A percentile compares a stretch with the other conserved stretches of the same genome.
Evolutionary conservation across 2,888 invertebrate species (phyloP).

Genomic region (Conomelus anceps): DNA sequence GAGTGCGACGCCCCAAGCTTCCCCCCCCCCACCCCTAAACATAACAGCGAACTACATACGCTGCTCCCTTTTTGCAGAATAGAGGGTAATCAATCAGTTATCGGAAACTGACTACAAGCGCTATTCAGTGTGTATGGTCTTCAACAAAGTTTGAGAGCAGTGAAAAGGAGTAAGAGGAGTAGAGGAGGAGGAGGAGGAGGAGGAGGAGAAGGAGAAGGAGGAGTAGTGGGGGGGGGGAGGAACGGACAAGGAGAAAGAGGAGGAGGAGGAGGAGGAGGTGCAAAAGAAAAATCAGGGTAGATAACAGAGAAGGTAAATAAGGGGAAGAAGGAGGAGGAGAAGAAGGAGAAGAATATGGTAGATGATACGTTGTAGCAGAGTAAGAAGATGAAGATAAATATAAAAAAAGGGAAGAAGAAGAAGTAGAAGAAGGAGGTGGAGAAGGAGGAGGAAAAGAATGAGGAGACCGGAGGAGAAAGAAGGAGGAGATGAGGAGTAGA

Average conservation of each 20-base stretch:
- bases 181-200: neutral
- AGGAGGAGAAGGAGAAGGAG: neutral
- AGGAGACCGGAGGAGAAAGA: too few species aligned
- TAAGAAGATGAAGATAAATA: neutral
- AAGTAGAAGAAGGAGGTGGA: neutral
- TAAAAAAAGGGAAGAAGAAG: neutral
- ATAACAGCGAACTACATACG: neutral
- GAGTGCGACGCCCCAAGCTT: neutral
- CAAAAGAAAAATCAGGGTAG: neutral
- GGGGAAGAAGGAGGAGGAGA: neutral
- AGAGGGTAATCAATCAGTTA: neutral
- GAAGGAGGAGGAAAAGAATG: too few species aligned
- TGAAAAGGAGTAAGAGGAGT: neutral
- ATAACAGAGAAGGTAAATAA: neutral
- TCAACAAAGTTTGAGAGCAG: neutral
- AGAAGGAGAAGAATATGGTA: neutral
- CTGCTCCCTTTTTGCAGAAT: neutral
- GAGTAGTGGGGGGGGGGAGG: neutral
- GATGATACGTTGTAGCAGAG: too few species aligned
- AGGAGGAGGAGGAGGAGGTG: neutral
- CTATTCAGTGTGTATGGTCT: neutral
- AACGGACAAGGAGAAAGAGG: neutral
- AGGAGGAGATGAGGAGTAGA: neutral
- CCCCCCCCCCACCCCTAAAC: neutral
- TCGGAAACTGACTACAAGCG: neutral